Conservation (phyloP, 2,113 vertebrate species). For the Pipra filicauda region DNA sequence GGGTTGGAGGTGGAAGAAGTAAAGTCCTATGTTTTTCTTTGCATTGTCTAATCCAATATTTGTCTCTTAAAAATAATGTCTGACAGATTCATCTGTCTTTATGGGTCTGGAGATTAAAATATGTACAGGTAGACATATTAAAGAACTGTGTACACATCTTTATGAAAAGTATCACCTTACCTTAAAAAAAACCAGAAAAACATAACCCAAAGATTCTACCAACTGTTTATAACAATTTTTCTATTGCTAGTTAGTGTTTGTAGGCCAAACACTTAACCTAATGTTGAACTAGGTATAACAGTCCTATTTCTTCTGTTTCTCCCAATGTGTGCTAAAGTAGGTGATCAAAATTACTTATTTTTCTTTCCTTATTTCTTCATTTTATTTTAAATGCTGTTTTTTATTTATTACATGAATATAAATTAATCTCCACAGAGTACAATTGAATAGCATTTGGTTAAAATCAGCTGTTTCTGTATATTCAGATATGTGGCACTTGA, state of each 20-base stretch:
- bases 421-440: neutral
- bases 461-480: neutral
- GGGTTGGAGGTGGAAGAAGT: neutral
- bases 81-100: neutral
- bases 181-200: neutral
- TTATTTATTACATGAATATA: neutral
- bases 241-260: neutral
- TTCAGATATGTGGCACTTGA: neutral
- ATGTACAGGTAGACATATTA: neutral
- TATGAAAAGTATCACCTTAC: neutral
- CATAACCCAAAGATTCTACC: neutral
- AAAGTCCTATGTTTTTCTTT: neutral
- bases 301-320: neutral
- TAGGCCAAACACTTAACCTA: neutral
- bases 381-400: neutral
- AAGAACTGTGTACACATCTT: neutral
- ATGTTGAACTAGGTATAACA: neutral
- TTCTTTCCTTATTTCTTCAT: neutral
- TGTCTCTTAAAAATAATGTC: neutral
- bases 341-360: neutral
- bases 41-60: neutral
- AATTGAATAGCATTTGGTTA: neutral
- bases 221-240: neutral
- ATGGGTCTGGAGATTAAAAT: neutral
- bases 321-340: neutral